Base-by-base conservation (phyloP, 2,888 invertebrate species). In the Ganaspis brasiliensis region DNA sequence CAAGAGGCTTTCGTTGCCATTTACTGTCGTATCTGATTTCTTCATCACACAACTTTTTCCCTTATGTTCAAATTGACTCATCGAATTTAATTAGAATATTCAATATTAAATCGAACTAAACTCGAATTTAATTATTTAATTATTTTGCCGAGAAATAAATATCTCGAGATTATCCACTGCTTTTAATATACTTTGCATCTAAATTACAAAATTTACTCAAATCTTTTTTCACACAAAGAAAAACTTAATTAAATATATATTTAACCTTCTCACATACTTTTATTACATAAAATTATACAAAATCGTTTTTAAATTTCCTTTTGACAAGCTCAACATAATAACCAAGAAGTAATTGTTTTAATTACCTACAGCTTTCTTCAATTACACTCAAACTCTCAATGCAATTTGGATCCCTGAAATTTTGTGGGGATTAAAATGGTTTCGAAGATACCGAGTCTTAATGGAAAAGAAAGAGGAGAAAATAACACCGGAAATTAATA, bases 401-500 rank as follows among this genome's bases (percentile, higher is more conserved):
- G 40, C 40, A 24, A 67, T 67, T 67, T 67, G 3, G 9, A 67
- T 67, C 24, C 67, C 21, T 45, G 24, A 67, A 67, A 26, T 67
- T 67, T 67, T 9, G 24, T 8, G 4, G 9, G 4, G 16, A 45
- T 67, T 49, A 26, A 67, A 67, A 24, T 49, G n/a, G 45, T 45
- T 67, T 49, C 45, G 10, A 45, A 14, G 3, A 45, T 40, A 45
- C 16, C n/a, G 24, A 45, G 14, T 67, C 45, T 26, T 49, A n/a
- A 67, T 45, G 40, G 24, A 21, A 67, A 63, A 37, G 40, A 40
- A 63, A 63, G 63, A n/a, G 45, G n/a, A n/a, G 67, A 67, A 67
- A 67, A 67, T 26, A 67, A 40, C 67, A 45, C 67, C 67, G 67
- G 67, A 67, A 67, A 67, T 67, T 67, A 67, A 67, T 67, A 45